Conservation (phyloP, 2,113 vertebrate species). For the Ailuropoda melanoleuca region DNA sequence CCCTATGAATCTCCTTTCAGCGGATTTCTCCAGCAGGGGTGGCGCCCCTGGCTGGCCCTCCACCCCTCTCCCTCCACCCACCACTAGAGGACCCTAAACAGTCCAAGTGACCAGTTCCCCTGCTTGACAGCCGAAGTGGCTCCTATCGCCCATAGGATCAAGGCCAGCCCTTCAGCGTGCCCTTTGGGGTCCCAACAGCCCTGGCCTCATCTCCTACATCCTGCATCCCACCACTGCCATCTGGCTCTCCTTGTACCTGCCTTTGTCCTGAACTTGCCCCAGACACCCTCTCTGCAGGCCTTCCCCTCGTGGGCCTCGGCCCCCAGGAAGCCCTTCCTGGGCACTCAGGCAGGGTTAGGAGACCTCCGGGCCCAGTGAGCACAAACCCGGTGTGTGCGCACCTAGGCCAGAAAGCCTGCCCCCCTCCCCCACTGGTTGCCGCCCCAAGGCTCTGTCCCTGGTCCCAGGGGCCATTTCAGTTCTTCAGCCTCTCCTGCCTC, state of each 20-base stretch:
- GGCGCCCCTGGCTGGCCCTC: not conserved
- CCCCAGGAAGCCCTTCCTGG: not conserved
- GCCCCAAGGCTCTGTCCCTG: not conserved
- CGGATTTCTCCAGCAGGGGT: not conserved
- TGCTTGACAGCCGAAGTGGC: not conserved
- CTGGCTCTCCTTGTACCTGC: too few species aligned
- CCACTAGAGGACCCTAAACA: not conserved
- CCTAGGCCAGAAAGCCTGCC: not conserved
- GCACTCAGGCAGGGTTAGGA: not conserved
- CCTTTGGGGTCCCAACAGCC: not conserved
- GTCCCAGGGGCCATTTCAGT: not conserved
- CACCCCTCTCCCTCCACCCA: too few species aligned
- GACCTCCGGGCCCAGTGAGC: not conserved
- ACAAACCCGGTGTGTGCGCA: rapidly evolving
- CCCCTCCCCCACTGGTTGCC: not conserved
- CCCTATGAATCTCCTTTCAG: not conserved
- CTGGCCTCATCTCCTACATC: too few species aligned
- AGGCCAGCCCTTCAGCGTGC: not conserved
- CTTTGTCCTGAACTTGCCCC: not conserved
- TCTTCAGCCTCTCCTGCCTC: not conserved
- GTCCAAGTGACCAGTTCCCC: not conserved
- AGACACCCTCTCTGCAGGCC: not conserved
- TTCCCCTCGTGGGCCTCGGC: not conserved
- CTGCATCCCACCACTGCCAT: rapidly evolving
- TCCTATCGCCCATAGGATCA: not conserved